A percentile compares a stretch with the other conserved stretches of the same genome.
Conservation (phyloP, 2,797 vertebrate species). For the Pyrocephalus nanus region DNA sequence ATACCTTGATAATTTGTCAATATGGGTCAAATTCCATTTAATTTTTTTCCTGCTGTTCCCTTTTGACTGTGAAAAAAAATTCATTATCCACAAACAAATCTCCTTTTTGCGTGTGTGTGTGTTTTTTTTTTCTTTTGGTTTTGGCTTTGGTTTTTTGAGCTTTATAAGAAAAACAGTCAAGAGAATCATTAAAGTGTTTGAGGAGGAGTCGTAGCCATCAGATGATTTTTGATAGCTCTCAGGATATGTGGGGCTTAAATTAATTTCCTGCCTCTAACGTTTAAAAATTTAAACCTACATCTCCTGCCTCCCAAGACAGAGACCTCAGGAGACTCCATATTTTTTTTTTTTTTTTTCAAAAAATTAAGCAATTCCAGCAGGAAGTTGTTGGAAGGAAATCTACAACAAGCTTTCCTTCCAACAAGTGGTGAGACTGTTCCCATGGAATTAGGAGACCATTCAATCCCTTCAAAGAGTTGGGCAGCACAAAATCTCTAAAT, state of each 20-base stretch:
- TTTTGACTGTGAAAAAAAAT: neutral
- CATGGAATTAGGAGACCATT: neutral
- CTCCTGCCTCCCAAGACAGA: neutral
- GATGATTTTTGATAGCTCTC: neutral
- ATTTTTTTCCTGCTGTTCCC: neutral
- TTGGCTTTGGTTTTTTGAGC: neutral
- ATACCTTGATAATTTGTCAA: neutral
- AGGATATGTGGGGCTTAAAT: neutral
- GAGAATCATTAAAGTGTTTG: neutral
- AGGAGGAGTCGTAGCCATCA: neutral
- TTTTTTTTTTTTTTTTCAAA: neutral
- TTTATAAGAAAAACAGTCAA: neutral
- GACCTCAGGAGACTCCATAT: neutral
- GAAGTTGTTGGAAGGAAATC: neutral
- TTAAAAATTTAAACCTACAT: neutral
- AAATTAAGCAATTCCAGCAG: neutral
- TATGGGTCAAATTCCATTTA: neutral
- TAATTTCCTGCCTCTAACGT: neutral
- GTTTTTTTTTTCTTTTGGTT: neutral
- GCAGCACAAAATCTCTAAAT: neutral
- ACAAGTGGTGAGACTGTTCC: neutral
- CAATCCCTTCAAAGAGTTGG: neutral
- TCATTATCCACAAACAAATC: neutral
- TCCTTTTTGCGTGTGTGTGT: neutral
- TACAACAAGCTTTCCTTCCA: neutral